Percentiles rank a stretch among this genome's conserved stretches.
Evolutionary conservation across 2,888 invertebrate species (phyloP).

Genomic region (Ganaspis brasiliensis): DNA sequence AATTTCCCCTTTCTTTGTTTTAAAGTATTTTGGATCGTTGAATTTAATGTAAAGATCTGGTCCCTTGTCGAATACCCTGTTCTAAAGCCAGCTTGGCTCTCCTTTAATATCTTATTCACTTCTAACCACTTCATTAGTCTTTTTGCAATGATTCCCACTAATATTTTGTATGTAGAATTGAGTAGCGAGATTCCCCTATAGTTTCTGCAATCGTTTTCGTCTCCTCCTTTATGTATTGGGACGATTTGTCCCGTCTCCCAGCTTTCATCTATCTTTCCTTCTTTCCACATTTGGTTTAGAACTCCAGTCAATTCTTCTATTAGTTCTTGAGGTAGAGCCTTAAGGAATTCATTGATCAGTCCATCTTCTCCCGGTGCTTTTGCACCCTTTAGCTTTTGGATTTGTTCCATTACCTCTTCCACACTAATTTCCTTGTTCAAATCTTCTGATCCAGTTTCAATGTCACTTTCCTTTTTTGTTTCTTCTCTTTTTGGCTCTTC

Average conservation of each 20-base stretch:
- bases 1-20: no score
- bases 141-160: no score
- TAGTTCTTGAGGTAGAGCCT: constrained; percentile 22
- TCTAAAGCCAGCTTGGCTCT: neutral
- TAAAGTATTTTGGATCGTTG: neutral
- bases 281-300: neutral
- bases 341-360: constrained; percentile 38
- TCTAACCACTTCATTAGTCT: no score
- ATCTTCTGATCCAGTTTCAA: neutral
- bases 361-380: constrained; percentile 46
- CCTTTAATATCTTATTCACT: neutral
- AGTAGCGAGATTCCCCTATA: no score
- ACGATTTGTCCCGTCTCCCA: constrained; percentile 23
- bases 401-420: no score
- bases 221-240: constrained; percentile 36
- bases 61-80: neutral
- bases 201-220: no score
- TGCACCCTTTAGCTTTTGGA: constrained; percentile 5
- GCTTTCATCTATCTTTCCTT: neutral
- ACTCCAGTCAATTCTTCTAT: neutral
- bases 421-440: constrained; percentile 4
- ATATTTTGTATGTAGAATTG: no score
- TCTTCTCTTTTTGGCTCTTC: constrained; percentile 19
- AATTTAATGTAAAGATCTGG: neutral
- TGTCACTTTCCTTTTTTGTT: constrained; percentile 20